These are phyloP conservation scores for Danio albolineatus DNA, from an alignment of 2,797 vertebrate species.

Conservation along the genomic window DNA sequence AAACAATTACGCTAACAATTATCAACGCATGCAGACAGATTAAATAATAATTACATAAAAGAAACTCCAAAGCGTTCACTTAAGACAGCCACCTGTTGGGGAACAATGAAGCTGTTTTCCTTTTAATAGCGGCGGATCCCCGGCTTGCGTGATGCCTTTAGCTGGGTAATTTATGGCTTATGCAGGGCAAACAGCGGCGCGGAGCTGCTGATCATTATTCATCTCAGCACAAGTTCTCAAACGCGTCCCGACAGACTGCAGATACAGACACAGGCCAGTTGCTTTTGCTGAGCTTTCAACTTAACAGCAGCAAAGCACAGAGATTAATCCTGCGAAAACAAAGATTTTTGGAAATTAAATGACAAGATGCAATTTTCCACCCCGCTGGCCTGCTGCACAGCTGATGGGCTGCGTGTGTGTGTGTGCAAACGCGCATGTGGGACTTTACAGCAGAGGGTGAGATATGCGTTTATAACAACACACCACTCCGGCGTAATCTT, in stretches of 20 bases:
- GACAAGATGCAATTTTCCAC: constrained; percentile 97
- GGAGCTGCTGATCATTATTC: constrained; percentile 85
- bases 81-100: constrained; percentile 50
- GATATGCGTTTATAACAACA: constrained; percentile 30
- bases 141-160: constrained; percentile 39
- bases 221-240: constrained; percentile 72
- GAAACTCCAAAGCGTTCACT: constrained; percentile 15
- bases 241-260: constrained; percentile 69
- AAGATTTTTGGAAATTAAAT: constrained; percentile 90
- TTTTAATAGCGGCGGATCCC: constrained; percentile 58
- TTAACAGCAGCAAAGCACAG: constrained; percentile 91
- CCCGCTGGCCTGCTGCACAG: constrained; percentile 87
- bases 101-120: constrained; percentile 52
- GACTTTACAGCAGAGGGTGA: constrained; percentile 11
- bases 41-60: constrained; percentile 18
- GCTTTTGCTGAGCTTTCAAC: constrained; percentile 93
- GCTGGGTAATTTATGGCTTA: constrained; percentile 65
- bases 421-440: constrained; percentile 33
- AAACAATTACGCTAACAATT: constrained; percentile 33
- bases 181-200: constrained; percentile 69
- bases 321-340: constrained; percentile 97
- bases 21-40: constrained; percentile 39
- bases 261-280: constrained; percentile 73
- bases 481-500: background rate
- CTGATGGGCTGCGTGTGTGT: constrained; percentile 73